Evolutionary conservation across 2,113 vertebrate genomes (phyloP), one percentile per base, ranked within the genome.

Genomic region (Poeciliopsis occidentalis): DNA sequence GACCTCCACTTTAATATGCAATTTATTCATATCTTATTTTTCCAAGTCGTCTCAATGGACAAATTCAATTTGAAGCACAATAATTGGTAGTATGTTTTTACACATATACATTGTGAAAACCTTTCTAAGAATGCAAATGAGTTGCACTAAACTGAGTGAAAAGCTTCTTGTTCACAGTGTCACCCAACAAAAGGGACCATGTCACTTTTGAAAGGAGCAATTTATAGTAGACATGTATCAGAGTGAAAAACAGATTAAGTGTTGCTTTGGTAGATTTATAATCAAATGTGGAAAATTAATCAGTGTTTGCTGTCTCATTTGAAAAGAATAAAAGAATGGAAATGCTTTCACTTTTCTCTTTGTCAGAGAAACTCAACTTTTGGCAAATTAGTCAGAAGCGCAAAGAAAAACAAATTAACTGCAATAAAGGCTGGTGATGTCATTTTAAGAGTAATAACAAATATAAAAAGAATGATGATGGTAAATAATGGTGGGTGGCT

Each of bases 281-380:
- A 88, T 89, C 74, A 87, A 68, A 73, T 73, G 60, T 76, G 32
- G 67, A 85, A 85, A 86, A 84, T 81, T 41, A 84, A 85, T 87
- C 77, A 82, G 68, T 82, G 83, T 87, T 82, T 90, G 75, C 70
- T 37, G 47, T 85, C 34, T 41, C 51, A 30, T 81, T 83, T 66
- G 22, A 82, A 70, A 24, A 6, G 22, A 69, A 69, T 69, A 61
- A 74, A 82, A 82, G 75, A 78, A 74, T 44, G 29, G 67, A 82
- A 64, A 62, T 31, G 24, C 74, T 76, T 71, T 73, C 19, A 67
- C 27, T 83, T 85, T 73, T 61, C 34, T 63, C 60, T 76, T 73
- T 86, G 83, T 86, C 86, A 80, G 70, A 86, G 34, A 84, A 89
- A 85, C 80, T 17, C 57, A 65, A 83, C 73, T 88, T 87, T 84